Base-by-base conservation (phyloP, 2,797 vertebrate genomes). In the Notolepis coatsorum region DNA sequence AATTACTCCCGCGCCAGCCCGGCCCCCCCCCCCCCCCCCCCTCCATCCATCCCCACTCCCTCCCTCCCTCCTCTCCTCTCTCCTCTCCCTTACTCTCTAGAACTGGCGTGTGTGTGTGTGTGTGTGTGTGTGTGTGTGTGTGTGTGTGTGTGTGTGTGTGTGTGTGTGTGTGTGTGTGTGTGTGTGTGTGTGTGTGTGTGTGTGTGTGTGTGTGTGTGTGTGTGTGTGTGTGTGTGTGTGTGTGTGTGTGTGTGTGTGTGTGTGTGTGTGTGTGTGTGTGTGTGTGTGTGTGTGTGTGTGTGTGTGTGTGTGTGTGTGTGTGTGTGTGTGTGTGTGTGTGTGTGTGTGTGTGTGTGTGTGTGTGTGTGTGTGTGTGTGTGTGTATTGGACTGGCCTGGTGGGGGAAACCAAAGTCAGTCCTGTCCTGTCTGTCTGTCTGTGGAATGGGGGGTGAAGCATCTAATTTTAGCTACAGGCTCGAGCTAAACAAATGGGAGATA, bases 1-100 rank as follows among this genome's bases (percentile, higher is more conserved):
- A 98, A 98, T 97, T 95, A 94, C 97, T 98, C 95, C 96, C 20
- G 82, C 88, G 81, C 92, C 79, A 91, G 82, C 85, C 91, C 92
- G 92, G 93, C 86, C 90, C 76, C 75, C 74, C 77, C 77, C 74
- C 24, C 45, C 20, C 7, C 21, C 20, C 18, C 45, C 12, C 21
- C 21, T 21, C 15, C 23, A 10, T 10, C 45, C 25, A 13, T 20
- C 18, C 42, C n/a, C n/a, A n/a, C n/a, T n/a, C n/a, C n/a, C n/a
- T n/a, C n/a, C 86, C 79, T 86, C 76, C n/a, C n/a, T 68, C 62
- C 24, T 51, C 24, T 73, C 66, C 68, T 78, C 66, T 86, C 76
- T n/a, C n/a, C 66, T 61, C 24, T 51, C 24, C 71, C 66, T 66
- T 78, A 64, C 68, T 71, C 80, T 73, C 57, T 69, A 72, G 52